Conservation (phyloP, 2,797 vertebrate species). For the Catharus ustulatus region DNA sequence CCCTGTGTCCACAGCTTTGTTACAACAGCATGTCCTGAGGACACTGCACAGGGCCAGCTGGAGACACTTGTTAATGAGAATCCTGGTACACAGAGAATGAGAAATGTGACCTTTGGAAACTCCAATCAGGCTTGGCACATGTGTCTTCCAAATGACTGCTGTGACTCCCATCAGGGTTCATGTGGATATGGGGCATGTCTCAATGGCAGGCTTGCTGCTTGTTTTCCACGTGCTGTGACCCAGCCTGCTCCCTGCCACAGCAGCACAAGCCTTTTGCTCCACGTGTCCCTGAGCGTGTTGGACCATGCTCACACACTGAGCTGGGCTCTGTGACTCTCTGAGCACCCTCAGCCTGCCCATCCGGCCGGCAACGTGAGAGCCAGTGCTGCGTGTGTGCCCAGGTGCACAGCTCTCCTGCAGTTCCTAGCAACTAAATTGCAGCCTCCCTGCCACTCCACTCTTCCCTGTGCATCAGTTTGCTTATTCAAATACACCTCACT, state of each 20-base stretch:
- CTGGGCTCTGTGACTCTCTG: background rate
- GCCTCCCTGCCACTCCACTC: background rate
- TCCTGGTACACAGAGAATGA: background rate
- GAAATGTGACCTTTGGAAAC: conserved; percentile 59
- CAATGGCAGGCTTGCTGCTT: background rate
- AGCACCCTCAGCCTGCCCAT: background rate
- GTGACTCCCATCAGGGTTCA: background rate
- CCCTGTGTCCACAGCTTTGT: background rate
- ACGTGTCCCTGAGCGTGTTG: background rate
- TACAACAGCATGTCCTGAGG: background rate
- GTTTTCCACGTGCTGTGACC: background rate
- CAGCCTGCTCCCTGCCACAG: background rate
- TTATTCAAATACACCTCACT: background rate
- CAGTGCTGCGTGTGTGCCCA: rapidly evolving
- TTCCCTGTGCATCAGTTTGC: background rate
- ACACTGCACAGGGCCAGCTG: background rate
- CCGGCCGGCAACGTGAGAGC: background rate
- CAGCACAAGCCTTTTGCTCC: background rate
- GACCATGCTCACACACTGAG: background rate
- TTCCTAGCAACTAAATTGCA: background rate
- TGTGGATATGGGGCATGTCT: background rate
- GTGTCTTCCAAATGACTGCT: conserved; percentile 7
- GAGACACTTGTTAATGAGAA: conserved; percentile 44
- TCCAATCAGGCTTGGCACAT: conserved; percentile 39
- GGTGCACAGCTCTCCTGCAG: background rate